phyloP scores from a whole-genome alignment of 1,140 invertebrate genomes.

The Drosophila cardini region DNA sequence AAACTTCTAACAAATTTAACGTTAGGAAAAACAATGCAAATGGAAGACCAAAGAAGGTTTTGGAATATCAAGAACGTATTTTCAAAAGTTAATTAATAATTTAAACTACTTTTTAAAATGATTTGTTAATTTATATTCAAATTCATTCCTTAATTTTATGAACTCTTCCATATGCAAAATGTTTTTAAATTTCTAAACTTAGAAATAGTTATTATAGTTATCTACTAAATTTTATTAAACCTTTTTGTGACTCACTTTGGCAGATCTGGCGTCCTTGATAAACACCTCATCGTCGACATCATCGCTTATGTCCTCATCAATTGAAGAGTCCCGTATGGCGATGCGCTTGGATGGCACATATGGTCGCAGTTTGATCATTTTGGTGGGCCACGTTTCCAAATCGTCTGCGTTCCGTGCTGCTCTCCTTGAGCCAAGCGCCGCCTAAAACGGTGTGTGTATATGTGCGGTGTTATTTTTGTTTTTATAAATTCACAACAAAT shows the following conservation, averaged over 20 bases:
- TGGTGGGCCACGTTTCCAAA: conserved; percentile 46
- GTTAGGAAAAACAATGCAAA: too few relatives aligned
- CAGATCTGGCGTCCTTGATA: conserved; percentile 89
- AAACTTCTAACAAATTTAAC: too few relatives aligned
- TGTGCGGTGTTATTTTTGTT: conserved; percentile 1
- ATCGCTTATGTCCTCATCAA: conserved; percentile 83
- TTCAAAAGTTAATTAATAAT: too few relatives aligned
- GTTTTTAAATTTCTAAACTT: too few relatives aligned
- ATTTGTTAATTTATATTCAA: too few relatives aligned
- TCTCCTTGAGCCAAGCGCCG: conserved; percentile 5
- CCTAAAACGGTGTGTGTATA: conserved; percentile 30
- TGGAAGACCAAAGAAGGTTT: too few relatives aligned
- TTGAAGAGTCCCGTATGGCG: conserved; percentile 82
- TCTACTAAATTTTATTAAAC: too few relatives aligned
- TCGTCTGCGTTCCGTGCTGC: conserved; percentile 19
- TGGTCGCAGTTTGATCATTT: conserved; percentile 84
- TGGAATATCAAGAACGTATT: too few relatives aligned
- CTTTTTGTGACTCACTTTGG: conserved; percentile 62
- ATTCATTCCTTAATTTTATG: too few relatives aligned
- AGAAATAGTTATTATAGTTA: too few relatives aligned
- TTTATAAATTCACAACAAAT: background rate
- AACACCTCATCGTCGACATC: conserved; percentile 93
- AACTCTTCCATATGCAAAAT: too few relatives aligned
- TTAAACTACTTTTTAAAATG: too few relatives aligned
- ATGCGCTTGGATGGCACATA: conserved; percentile 84